Base-by-base conservation (phyloP, 2,113 vertebrate species). In the Glaucidium brasilianum region DNA sequence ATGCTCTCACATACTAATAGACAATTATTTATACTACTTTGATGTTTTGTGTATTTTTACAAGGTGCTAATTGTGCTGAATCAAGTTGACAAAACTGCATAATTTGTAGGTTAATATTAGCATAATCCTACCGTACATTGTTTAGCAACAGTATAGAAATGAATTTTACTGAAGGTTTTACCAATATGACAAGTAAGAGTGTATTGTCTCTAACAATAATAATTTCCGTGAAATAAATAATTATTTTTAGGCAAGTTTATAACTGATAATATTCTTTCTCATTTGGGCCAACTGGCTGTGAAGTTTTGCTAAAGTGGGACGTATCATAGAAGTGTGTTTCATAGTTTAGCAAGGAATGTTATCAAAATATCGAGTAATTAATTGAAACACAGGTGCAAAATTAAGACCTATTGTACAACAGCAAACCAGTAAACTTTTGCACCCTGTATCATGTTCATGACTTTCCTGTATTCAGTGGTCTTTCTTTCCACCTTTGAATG, bases 51-150 rank as follows among this genome's bases (percentile, higher is more conserved):
- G 27, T 92, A 91, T 96, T 97, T 97, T 97, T 96, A 86, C 69
- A 97, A 87, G 87, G 92, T 97, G 90, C 56, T 97, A 98, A 97
- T 97, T 97, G 80, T 97, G 91, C 94, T 97, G 96, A 97, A 97
- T 97, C 85, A 96, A 98, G 90, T 63, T 90, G 88, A 93, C 94
- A 96, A 96, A 97, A 94, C 47, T 94, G 96, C 53, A 87, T 98
- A 97, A 97, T 97, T 97, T 97, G 76, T 97, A 97, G 95, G 96
- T 96, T 98, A 97, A 95, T 94, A 98, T 98, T 98, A 97, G 92
- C 95, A 98, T 98, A 98, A 96, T 94, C 88, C 75, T 93, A 56
- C 80, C 81, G 77, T 91, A 60, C 43, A 55, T 73, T 91, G 52
- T 97, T 97, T 82, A 94, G 49, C 92, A 96, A 41, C 35, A 95